Evolutionary conservation across 2,888 invertebrate genomes (phyloP).

Genomic region (Drosophila longiperda): DNA sequence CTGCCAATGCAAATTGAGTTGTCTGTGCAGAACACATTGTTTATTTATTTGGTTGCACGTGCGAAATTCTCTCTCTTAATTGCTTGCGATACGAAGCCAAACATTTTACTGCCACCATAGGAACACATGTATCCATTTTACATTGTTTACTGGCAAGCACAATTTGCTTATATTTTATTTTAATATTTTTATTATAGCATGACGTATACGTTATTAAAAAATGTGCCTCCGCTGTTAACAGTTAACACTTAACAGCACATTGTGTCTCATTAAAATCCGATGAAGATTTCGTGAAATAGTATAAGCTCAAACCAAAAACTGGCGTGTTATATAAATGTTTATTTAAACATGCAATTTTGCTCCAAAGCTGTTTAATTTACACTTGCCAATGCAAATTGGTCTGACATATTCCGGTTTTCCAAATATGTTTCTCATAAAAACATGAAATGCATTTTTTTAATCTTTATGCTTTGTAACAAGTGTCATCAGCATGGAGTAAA

Average conservation of each 20-base stretch:
- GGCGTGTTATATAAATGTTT: slow-evolving; percentile 18
- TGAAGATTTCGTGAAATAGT: slow-evolving; percentile 34
- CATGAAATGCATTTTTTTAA: slow-evolving; percentile 7
- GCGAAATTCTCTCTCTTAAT: slow-evolving; percentile 44
- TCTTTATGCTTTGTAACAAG: not conserved
- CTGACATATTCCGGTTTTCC: not conserved
- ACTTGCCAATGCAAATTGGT: slow-evolving; percentile 45
- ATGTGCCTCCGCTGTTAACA: slow-evolving; percentile 28
- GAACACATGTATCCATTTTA: not conserved
- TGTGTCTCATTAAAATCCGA: slow-evolving; percentile 14
- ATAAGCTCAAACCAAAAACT: slow-evolving; percentile 30
- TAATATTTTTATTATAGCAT: not conserved
- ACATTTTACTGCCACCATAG: not conserved
- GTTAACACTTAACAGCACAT: slow-evolving; percentile 3
- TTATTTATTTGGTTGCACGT: slow-evolving; percentile 70
- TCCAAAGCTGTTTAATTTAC: slow-evolving; percentile 28
- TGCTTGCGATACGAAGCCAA: slow-evolving; percentile 42
- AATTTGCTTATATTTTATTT: not conserved
- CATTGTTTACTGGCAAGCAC: not conserved
- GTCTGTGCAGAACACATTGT: slow-evolving; percentile 45
- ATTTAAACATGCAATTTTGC: slow-evolving; percentile 34
- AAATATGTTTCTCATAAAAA: slow-evolving; percentile 8
- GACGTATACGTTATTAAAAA: slow-evolving; percentile 24
- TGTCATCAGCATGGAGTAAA: not conserved
- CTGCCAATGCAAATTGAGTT: slow-evolving; percentile 69